These are phyloP conservation scores for Acipenser ruthenus DNA, from an alignment of 2,797 vertebrate species.

Conservation along the genomic window DNA sequence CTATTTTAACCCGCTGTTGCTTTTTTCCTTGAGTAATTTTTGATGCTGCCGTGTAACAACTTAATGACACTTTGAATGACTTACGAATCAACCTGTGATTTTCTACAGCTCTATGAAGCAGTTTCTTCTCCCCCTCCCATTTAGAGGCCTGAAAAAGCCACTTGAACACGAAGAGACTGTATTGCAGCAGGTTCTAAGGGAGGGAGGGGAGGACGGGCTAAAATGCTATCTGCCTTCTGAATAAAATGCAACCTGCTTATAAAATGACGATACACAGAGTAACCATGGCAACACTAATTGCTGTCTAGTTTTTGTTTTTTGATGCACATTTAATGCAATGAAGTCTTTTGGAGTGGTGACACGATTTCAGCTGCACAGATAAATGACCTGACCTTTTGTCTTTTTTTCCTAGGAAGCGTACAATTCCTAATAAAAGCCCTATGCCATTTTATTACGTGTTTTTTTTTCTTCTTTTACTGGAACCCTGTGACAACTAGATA, in stretches of 20 bases:
- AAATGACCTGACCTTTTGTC: conserved; percentile 16
- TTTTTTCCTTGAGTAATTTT: too few relatives aligned
- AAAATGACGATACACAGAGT: conserved; percentile 34
- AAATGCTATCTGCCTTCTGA: conserved; percentile 37
- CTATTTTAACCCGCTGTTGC: too few relatives aligned
- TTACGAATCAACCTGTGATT: conserved; percentile 5
- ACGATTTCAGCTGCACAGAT: conserved; percentile 10
- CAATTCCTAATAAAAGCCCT: conserved; percentile 19
- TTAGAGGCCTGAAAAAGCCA: background rate
- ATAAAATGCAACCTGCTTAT: conserved; percentile 18
- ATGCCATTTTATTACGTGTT: conserved; percentile 19
- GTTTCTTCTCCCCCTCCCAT: too few relatives aligned
- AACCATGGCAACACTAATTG: conserved; percentile 47
- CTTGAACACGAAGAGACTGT: background rate
- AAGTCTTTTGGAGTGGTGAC: conserved; percentile 6
- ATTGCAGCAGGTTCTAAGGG: background rate
- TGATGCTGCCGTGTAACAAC: too few relatives aligned
- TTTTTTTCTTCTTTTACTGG: too few relatives aligned
- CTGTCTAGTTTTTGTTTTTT: conserved; percentile 41
- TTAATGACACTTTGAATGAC: too few relatives aligned
- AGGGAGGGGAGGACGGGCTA: background rate
- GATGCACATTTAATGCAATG: conserved; percentile 35
- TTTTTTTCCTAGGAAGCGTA: conserved; percentile 21
- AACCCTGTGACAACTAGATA: too few relatives aligned
- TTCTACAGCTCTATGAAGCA: too few relatives aligned